Percentiles rank a stretch among this genome's conserved stretches.
Conservation (phyloP, 2,113 vertebrate species). For the Mobula hypostoma region DNA sequence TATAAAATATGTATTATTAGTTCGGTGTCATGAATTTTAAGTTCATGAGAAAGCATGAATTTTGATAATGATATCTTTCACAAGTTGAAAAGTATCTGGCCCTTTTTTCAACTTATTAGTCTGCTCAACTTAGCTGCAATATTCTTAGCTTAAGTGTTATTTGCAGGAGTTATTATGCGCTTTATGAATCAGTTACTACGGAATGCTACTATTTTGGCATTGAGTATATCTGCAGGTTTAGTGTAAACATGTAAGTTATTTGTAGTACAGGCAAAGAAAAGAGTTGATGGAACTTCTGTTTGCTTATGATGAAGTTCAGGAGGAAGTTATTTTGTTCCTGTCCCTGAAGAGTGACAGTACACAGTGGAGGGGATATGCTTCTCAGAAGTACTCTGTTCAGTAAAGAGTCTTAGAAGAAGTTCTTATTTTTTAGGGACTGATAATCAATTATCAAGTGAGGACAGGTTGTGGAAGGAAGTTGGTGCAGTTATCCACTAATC, state of each 20-base stretch:
- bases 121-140: neutral
- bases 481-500: neutral
- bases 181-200: neutral
- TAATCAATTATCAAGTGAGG: neutral
- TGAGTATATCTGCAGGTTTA: neutral
- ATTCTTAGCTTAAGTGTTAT: neutral
- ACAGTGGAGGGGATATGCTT: neutral
- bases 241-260: too few species aligned
- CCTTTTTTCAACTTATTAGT: neutral
- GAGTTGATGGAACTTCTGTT: neutral
- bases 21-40: constrained; percentile 16
- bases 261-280: neutral
- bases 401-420: neutral
- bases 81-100: neutral
- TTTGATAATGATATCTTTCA: neutral
- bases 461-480: neutral
- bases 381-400: neutral
- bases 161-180: neutral
- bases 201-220: neutral
- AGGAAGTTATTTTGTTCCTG: neutral
- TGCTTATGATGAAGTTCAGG: neutral
- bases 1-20: constrained; percentile 35
- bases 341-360: neutral
- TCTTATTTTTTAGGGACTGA: neutral
- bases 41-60: neutral